Conservation (phyloP, 2,888 invertebrate genomes). For the Parochlus steinenii region DNA sequence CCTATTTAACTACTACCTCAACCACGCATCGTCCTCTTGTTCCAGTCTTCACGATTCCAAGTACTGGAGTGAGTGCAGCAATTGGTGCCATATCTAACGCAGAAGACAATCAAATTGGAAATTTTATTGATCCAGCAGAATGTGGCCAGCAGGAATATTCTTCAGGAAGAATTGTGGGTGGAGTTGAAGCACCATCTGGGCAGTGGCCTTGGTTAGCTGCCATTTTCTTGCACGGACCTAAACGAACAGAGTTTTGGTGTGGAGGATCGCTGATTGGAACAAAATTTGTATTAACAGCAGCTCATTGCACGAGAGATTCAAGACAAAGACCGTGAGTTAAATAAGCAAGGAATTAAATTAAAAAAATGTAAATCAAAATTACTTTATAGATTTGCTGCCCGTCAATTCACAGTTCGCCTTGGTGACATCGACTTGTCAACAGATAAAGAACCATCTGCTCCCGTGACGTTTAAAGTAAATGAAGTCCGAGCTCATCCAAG, state of each 20-base stretch:
- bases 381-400: conserved; percentile 58
- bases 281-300: conserved; percentile 66
- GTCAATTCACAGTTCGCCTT: conserved; percentile 75
- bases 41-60: conserved; percentile 21
- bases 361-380: neutral
- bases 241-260: conserved; percentile 83
- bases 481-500: conserved; percentile 68
- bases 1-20: conserved; percentile 23
- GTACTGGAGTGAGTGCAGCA: conserved; percentile 19
- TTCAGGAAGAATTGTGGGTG: conserved; percentile 80
- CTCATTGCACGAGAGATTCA: conserved; percentile 83
- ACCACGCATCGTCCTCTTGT: conserved; percentile 33
- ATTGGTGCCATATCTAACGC: conserved; percentile 18
- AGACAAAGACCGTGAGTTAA: conserved; percentile 62
- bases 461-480: conserved; percentile 59
- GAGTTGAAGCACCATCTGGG: conserved; percentile 65
- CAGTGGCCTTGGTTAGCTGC: conserved; percentile 97
- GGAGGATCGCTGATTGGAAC: conserved; percentile 76
- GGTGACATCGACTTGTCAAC: conserved; percentile 76
- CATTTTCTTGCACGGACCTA: conserved; percentile 72
- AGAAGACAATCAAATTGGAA: conserved; percentile 12
- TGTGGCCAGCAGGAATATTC: conserved; percentile 71
- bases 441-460: conserved; percentile 71
- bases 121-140: conserved; percentile 34
- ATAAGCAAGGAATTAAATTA: neutral